A percentile compares a stretch with the other conserved stretches of the same genome.
Evolutionary conservation across 1,140 invertebrate species (phyloP).

Genomic region (Euborellia annulipes): DNA sequence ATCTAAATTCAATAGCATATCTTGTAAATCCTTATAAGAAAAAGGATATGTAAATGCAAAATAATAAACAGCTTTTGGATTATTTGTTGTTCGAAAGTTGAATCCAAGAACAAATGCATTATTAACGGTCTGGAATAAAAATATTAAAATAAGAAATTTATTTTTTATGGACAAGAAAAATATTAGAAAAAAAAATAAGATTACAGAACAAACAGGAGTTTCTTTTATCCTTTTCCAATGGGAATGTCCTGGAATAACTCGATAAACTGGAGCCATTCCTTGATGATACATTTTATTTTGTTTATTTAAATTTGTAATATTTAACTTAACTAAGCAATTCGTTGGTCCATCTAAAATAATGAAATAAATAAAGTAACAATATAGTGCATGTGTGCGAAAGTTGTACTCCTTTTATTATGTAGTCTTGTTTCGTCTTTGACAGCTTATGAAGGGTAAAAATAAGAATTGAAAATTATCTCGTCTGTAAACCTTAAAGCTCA

Average conservation of each 20-base stretch:
- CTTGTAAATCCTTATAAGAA: slow-evolving; percentile 67
- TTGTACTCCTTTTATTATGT: too few relatives aligned
- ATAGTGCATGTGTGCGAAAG: too few relatives aligned
- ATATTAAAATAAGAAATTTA: slow-evolving; percentile 6
- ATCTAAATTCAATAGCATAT: slow-evolving; percentile 46
- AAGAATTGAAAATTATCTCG: too few relatives aligned
- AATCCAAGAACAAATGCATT: slow-evolving; percentile 66
- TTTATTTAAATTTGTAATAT: slow-evolving; percentile 74
- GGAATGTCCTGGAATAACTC: slow-evolving; percentile 45
- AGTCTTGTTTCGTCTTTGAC: too few relatives aligned
- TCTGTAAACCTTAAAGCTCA: too few relatives aligned
- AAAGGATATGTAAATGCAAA: slow-evolving; percentile 89
- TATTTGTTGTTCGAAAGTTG: slow-evolving; percentile 55
- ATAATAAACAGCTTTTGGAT: slow-evolving; percentile 55
- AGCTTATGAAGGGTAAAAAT: too few relatives aligned
- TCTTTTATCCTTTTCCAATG: slow-evolving; percentile 69
- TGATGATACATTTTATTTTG: slow-evolving; percentile 83
- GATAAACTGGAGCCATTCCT: slow-evolving; percentile 73
- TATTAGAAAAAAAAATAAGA: slow-evolving; percentile 1
- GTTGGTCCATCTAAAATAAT: slow-evolving; percentile 31
- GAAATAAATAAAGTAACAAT: too few relatives aligned
- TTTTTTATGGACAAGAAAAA: background rate
- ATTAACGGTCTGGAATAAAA: slow-evolving; percentile 41
- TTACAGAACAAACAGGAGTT: slow-evolving; percentile 42
- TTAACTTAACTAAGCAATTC: slow-evolving; percentile 50